phyloP scores from a whole-genome alignment of 1,140 invertebrate genomes.

The Aphidius gifuensis region DNA sequence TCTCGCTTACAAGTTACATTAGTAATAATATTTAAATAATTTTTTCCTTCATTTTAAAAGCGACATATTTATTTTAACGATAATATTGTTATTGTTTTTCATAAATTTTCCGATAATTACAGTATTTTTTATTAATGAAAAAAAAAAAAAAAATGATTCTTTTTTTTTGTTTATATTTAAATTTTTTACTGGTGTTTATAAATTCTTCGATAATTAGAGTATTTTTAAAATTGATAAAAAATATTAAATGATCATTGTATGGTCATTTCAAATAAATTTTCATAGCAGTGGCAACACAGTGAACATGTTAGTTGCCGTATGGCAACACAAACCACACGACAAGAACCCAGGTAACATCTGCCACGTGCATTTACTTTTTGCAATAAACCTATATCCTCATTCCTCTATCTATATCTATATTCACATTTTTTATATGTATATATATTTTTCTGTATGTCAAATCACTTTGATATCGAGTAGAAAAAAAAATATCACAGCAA shows the following conservation, averaged over 20 bases:
- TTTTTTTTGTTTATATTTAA: too few species aligned
- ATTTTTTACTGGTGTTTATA: too few species aligned
- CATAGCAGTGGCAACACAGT: constrained; percentile 24
- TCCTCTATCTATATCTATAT: background rate
- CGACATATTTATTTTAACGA: too few species aligned
- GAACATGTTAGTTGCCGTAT: constrained; percentile 11
- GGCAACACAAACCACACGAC: constrained; percentile 18
- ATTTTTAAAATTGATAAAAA: constrained; percentile 17
- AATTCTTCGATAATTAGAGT: background rate
- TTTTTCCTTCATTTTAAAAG: too few species aligned
- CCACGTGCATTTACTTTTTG: constrained; percentile 47
- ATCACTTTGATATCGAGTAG: too few species aligned
- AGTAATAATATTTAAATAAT: too few species aligned
- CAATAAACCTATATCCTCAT: constrained; percentile 41
- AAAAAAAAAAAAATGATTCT: too few species aligned
- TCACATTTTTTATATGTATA: background rate
- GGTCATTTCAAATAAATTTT: constrained; percentile 29
- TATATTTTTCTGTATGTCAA: background rate
- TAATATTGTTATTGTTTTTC: too few species aligned
- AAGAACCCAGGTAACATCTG: constrained; percentile 49
- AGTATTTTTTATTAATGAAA: too few species aligned
- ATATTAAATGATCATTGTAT: constrained; percentile 15
- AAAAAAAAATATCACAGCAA: too few species aligned
- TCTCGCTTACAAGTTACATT: too few species aligned
- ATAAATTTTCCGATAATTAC: too few species aligned